Evolutionary conservation across 2,797 vertebrate genomes (phyloP), one percentile per base, ranked within the genome.

Genomic region (Lerista edwardsae): DNA sequence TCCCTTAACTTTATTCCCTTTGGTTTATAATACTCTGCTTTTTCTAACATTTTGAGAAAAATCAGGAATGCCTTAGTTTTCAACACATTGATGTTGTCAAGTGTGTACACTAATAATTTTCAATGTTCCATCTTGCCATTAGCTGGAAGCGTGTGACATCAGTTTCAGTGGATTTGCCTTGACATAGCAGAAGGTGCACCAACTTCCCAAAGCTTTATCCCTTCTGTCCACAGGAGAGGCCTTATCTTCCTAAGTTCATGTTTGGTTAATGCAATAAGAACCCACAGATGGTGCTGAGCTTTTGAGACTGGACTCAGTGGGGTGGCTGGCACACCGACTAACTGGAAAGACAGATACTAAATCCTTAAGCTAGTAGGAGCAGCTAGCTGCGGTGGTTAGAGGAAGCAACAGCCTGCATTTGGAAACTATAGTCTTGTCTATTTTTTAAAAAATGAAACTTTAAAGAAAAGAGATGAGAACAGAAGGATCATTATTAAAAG

Each of bases 291-390:
- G 90, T 39, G 36, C 27, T 82, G 82, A 90, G 64, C 23, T 61
- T 90, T 91, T 89, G 80, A 77, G 84, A 6, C 1, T 82, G 86
- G 78, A 89, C 65, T 25, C 75, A 71, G 65, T 74, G 68, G 76
- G 69, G 31, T 84, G 76, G 72, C 85, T 93, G 93, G 69, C 65
- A 77, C 51, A 92, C 89, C 88, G 44, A 84, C 88, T 85, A 89
- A 84, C 90, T 29, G 84, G 89, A 93, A 90, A 76, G 86, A 77
- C 64, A 68, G 9, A 71, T 36, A 84, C 71, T 84, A 93, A 90
- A 91, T 90, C 90, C 86, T 81, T 94, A 92, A 90, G 91, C 93
- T 92, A 59, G 3, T 81, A 12, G 87, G 89, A 92, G 21, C 31
- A 6, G 80, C 83, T 41, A 78, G 90, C 15, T 86, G 90, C 81